phyloP scores from a whole-genome alignment of 2,888 invertebrate genomes.

The Hirudinaria manillensis region DNA sequence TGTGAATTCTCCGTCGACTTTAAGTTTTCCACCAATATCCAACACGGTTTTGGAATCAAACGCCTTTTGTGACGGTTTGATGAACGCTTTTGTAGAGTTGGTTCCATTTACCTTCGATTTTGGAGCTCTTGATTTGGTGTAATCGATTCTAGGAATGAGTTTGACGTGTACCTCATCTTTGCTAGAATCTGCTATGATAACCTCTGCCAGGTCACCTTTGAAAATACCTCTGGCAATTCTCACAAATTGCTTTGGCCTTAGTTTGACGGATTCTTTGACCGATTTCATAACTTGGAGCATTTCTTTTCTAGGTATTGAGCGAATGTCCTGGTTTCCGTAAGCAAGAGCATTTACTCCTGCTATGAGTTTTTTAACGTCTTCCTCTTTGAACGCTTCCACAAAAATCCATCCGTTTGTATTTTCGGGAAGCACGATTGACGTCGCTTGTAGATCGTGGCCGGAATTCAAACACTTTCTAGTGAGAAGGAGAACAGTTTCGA shows the following conservation, averaged over 20 bases:
- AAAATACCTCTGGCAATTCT: constrained; percentile 79
- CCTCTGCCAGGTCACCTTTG: constrained; percentile 87
- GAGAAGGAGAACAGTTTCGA: too few species aligned
- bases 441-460: too few species aligned
- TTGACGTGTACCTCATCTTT: constrained; percentile 94
- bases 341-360: constrained; percentile 84
- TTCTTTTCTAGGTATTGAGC: background rate
- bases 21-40: constrained; percentile 87
- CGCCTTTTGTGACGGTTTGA: constrained; percentile 81
- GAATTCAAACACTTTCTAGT: too few species aligned
- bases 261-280: background rate
- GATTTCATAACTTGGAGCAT: background rate
- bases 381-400: constrained; percentile 94
- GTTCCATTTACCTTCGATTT: background rate
- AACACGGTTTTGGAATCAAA: constrained; percentile 91
- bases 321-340: constrained; percentile 64
- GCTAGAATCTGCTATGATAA: constrained; percentile 91
- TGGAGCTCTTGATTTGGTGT: constrained; percentile 69
- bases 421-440: background rate
- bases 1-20: constrained; percentile 91
- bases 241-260: constrained; percentile 80
- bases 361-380: constrained; percentile 85
- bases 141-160: constrained; percentile 89
- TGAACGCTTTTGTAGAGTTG: constrained; percentile 60
- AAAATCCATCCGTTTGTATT: constrained; percentile 91